Evolutionary conservation across 2,797 vertebrate genomes (phyloP), one percentile per base, ranked within the genome.

Genomic region (Myripristis murdjan): DNA sequence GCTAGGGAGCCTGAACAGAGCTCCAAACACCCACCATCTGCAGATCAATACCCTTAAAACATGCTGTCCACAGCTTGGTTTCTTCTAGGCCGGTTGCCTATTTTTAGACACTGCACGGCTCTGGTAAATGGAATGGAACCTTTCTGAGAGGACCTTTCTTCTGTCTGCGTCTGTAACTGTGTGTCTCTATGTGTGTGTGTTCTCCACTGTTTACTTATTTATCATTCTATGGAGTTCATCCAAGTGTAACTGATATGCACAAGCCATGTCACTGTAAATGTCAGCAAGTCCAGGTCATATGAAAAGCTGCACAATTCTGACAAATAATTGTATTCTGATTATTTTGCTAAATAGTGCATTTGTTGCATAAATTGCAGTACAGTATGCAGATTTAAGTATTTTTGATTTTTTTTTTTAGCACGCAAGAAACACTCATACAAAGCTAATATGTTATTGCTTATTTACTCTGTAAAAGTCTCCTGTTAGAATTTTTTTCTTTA

Each of bases 61-160:
- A 43, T 51, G 48, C 48, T 65, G 64, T 52, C 62, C 64, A 49
- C 67, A 70, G 72, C 64, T 73, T 43, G 2, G 46, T 64, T 56
- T 22, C 61, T 74, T 79, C 22, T 9, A 11, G 8, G 18, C 47
- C 53, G 79, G 65, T 26, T 23, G 71, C 64, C 77, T 82, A 81
- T 88, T 87, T 86, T 84, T 83, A 81, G 86, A 39, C 63, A 39
- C 24, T 6, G 55, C 20, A 59, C 55, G 31, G 10, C 20, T 55
- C 46, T 70, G 47, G 41, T 73, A 81, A 87, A 88, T 84, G 82
- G 76, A 81, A 66, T 77, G 73, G 67, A 84, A 75, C 24, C 63
- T 83, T 73, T 76, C 26, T n/a, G 35, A 70, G 63, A 60, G 22
- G 59, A 46, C 57, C 51, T 37, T 64, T 39, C 60, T 39, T 75